Evolutionary conservation across 2,888 invertebrate species (phyloP), one percentile per base, ranked within the genome.

Genomic region (Scaptomyza parva): DNA sequence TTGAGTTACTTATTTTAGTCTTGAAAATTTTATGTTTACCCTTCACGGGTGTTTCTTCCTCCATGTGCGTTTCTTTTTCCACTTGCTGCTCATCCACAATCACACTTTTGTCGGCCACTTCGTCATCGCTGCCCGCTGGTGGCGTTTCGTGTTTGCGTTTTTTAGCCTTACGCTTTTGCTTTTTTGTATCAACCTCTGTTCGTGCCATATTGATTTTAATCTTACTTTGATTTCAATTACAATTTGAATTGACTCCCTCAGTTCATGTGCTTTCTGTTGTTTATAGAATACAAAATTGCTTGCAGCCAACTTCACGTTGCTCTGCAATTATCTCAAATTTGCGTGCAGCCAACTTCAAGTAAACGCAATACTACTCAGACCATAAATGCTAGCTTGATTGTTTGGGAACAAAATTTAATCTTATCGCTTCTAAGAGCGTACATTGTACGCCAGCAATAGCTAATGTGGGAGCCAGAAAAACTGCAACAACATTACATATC

Each of bases 61-160:
- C 64, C 2, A 20, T 37, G 55, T 70, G 40, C 28, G 55, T 40
- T 59, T 61, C 40, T 20, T 22, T 28, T 35, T 30, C 24, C 48
- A 64, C 35, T 22, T 59, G 61, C 18, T 53, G 48, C 12, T 83
- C 50, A 9, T 89, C 90, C 11, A 90, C 66, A 51, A 90, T 89
- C 11, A 89, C 37, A 68, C 90, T 90, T 76, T 90, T 90, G 66
- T 58, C 72, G 28, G 90, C 89, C 53, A 90, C 83, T 51, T 83
- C 90, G 37, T 90, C 90, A 39, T 90, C 90, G 24, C 78, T 73
- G 41, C 76, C 82, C 2, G 58, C 48, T 1, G 68, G 7, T 2
- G 55, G 59, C n/a, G 50, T 37, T 3, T 78, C 78, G n/a, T 88
- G 87, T 20, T 85, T 79, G n/a, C 85, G 76, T 40, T 85, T 86